Base-by-base conservation (phyloP, 2,113 vertebrate species). In the Opisthocomus hoazin region DNA sequence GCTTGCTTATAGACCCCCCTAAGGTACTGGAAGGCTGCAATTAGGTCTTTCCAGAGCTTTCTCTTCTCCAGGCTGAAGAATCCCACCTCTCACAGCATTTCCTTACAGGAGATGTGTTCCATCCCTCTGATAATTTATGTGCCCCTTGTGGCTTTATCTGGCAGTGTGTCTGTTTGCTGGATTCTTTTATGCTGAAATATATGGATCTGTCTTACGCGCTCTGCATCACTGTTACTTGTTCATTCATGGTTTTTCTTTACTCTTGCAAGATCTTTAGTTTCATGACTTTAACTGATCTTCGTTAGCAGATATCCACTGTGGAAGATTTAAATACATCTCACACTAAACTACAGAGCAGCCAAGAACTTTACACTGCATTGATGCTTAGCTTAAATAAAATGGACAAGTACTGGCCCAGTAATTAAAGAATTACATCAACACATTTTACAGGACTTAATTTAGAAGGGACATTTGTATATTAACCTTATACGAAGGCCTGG, bases 401-500 rank as follows among this genome's bases (percentile, higher is more conserved):
- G 1, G 23, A n/a, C 5, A 34, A 58, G 6, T 30, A 37, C 7
- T 2, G 1, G 9, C 2, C 11, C 14, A 46, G 11, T 66, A 76
- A 29, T 68, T 56, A 74, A 87, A 81, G 15, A 89, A 73, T 50
- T 48, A 27, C 21, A 50, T 66, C n/a, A 77, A 32, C 19, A 58
- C 3, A 32, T 7, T 43, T 6, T 56, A 24, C 6, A 57, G 21
- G 7, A 66, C 10, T 70, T 78, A 84, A 36, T 19, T 46, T 13
- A 66, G 14, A 69, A 71, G 8, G 4, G 2, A 3, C 5, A 12
- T 5, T 88, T 69, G 1, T 30, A 24, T 45, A 63, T 70, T 74
- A 57, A 43, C 3, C 4, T 65, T 53, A 2, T n/a, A 37, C 36
- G 21, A 78, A 84, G 15, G 7, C 6, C 26, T 58, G 14, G 24